These are phyloP conservation scores for Bothrops jararaca DNA, from an alignment of 2,113 vertebrate species.

Conservation along the genomic window DNA sequence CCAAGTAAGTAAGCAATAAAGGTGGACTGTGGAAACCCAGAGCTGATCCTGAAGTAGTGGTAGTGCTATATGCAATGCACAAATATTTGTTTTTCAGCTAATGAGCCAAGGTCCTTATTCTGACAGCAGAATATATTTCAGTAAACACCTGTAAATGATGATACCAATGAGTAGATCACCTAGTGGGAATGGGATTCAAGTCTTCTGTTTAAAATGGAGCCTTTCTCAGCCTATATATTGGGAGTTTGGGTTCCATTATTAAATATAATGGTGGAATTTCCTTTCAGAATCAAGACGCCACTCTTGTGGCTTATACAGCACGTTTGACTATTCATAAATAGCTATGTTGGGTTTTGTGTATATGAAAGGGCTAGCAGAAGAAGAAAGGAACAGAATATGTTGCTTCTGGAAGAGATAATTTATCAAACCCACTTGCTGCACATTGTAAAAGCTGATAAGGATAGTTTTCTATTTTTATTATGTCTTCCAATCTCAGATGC, in stretches of 20 bases:
- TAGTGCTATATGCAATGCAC: neutral
- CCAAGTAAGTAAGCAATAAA: neutral
- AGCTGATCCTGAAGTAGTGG: neutral
- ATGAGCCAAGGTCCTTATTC: neutral
- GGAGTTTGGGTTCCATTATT: neutral
- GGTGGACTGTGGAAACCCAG: neutral
- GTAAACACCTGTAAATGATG: neutral
- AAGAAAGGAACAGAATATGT: neutral
- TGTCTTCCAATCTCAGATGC: neutral
- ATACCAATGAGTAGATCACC: neutral
- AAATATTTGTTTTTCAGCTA: neutral
- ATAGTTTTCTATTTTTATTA: neutral
- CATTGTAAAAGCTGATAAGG: neutral
- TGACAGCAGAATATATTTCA: neutral
- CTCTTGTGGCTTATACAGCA: neutral
- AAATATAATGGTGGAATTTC: neutral
- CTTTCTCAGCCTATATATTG: neutral
- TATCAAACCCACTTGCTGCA: neutral
- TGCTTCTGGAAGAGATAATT: neutral
- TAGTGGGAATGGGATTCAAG: neutral
- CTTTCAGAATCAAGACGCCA: neutral
- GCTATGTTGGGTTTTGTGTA: neutral
- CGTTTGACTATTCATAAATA: neutral
- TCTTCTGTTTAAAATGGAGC: neutral
- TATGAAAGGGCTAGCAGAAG: neutral